phyloP scores from a whole-genome alignment of 2,797 vertebrate genomes.

The Sebastes trivittatus region DNA sequence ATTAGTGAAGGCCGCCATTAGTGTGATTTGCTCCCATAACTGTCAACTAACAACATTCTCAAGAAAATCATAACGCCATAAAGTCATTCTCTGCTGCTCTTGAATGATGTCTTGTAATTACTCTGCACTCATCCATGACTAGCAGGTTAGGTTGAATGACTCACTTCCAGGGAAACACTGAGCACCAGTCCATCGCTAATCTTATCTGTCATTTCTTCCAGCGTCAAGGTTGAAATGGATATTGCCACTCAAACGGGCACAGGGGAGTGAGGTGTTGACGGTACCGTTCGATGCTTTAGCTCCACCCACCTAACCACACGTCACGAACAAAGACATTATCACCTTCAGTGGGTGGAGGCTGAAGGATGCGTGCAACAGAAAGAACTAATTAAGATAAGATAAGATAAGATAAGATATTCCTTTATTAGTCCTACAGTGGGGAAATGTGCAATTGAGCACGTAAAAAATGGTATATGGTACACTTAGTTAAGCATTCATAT shows the following conservation, averaged over 20 bases:
- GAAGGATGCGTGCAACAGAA: neutral
- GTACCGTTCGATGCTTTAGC: neutral
- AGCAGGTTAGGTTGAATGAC: conserved; percentile 23
- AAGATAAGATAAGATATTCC: too few relatives aligned
- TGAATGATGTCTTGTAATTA: conserved; percentile 53
- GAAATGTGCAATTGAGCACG: neutral
- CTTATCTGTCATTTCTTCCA: conserved; percentile 22
- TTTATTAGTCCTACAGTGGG: too few relatives aligned
- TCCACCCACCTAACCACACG: conserved; percentile 3
- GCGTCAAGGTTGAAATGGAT: conserved; percentile 38
- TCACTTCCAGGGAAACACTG: conserved; percentile 24
- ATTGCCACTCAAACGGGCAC: conserved; percentile 9
- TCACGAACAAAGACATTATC: conserved; percentile 11
- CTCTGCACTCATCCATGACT: conserved; percentile 42
- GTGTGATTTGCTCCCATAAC: conserved; percentile 3
- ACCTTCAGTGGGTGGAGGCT: conserved; percentile 6
- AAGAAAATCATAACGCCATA: conserved; percentile 21
- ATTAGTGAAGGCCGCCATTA: conserved; percentile 39
- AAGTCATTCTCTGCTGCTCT: conserved; percentile 18
- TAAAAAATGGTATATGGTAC: neutral
- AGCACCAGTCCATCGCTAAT: conserved; percentile 12
- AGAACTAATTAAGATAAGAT: neutral
- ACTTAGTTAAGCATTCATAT: neutral
- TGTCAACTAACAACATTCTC: neutral
- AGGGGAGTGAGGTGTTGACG: conserved; percentile 33